Conservation (phyloP, 2,797 vertebrate species). For the Sorex maritimensis region DNA sequence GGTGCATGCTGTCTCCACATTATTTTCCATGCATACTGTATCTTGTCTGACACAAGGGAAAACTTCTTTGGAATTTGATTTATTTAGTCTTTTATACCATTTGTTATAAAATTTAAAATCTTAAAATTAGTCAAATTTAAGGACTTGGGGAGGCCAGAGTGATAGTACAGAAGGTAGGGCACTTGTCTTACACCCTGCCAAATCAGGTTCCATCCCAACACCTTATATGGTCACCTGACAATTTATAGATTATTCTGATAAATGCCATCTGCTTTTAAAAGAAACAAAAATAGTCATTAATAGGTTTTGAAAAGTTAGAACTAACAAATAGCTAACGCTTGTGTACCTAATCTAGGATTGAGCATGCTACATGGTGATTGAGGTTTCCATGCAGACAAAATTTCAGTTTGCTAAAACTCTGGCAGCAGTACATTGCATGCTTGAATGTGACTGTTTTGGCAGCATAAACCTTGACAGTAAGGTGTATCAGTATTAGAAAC, state of each 20-base stretch:
- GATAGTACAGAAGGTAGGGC: too few species aligned
- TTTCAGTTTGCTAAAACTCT: neutral
- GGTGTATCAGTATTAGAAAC: neutral
- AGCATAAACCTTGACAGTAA: neutral
- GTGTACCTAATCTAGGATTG: neutral
- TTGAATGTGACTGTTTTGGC: neutral
- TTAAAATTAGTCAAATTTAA: conserved; percentile 8
- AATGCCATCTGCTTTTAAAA: conserved; percentile 43
- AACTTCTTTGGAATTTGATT: conserved; percentile 66
- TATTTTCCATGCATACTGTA: conserved; percentile 67
- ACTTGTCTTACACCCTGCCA: too few species aligned
- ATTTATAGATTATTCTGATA: conserved; percentile 19
- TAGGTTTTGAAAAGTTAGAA: conserved; percentile 69
- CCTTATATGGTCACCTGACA: neutral
- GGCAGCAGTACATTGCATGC: neutral
- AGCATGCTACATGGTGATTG: neutral
- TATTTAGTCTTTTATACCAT: conserved; percentile 27
- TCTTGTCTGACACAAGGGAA: neutral
- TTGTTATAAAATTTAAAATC: conserved; percentile 58
- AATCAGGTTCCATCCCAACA: too few species aligned
- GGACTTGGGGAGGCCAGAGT: too few species aligned
- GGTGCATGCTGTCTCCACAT: conserved; percentile 70
- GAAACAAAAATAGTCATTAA: conserved; percentile 4
- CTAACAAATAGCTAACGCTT: neutral
- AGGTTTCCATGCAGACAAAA: neutral